Conservation (phyloP, 2,797 vertebrate genomes). For the Numenius phaeopus region DNA sequence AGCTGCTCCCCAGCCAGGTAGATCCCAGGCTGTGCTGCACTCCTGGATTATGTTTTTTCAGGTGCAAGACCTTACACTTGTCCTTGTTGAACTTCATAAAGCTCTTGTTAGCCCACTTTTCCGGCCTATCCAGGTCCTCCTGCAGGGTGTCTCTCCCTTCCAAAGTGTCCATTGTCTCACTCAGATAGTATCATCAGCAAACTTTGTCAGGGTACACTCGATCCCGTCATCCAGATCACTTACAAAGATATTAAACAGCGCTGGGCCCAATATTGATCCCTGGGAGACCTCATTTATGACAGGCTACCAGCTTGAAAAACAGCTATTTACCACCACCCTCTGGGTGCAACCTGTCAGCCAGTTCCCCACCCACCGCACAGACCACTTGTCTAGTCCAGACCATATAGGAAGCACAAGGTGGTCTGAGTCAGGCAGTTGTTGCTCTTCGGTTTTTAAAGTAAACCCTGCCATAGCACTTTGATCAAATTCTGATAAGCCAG, state of each 20-base stretch:
- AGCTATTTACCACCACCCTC: not conserved
- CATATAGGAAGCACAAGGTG: not conserved
- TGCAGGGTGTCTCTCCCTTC: not conserved
- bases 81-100: not conserved
- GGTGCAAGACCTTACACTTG: not conserved
- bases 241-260: not conserved
- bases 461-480: not conserved
- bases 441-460: not conserved
- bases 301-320: not conserved
- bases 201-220: not conserved
- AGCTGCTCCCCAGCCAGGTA: not conserved
- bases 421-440: not conserved
- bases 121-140: not conserved
- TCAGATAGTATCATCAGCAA: not conserved
- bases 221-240: not conserved
- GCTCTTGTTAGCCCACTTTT: not conserved
- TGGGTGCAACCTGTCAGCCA: not conserved
- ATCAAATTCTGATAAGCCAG: not conserved
- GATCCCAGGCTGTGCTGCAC: not conserved
- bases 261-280: not conserved
- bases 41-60: not conserved
- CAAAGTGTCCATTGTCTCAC: not conserved
- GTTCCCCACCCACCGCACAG: not conserved
- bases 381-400: not conserved
- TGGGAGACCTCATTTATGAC: not conserved